Evolutionary conservation across 1,140 invertebrate species (phyloP).

Genomic region (Leguminivora glycinivorella): DNA sequence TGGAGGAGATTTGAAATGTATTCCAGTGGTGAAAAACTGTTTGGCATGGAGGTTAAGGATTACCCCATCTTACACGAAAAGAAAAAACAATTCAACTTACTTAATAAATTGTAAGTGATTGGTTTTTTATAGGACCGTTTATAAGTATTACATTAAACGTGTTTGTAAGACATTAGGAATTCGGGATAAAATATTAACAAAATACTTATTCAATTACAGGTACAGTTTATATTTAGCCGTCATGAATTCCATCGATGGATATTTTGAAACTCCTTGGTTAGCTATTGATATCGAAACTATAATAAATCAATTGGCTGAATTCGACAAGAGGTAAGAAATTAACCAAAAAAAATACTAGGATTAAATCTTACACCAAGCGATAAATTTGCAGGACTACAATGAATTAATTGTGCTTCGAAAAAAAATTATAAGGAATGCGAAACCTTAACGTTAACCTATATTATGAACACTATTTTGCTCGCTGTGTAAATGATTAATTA

Average conservation of each 20-base stretch:
- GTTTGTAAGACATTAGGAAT: no score
- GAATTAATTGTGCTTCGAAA: no score
- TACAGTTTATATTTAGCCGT: slow-evolving; percentile 88
- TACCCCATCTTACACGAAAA: slow-evolving; percentile 88
- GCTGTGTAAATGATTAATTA: no score
- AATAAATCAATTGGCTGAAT: slow-evolving; percentile 87
- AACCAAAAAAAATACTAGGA: background rate
- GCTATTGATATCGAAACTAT: slow-evolving; percentile 92
- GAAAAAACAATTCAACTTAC: slow-evolving; percentile 90
- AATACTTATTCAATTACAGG: slow-evolving; percentile 46
- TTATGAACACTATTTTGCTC: no score
- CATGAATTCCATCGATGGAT: slow-evolving; percentile 90
- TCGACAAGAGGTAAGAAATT: slow-evolving; percentile 85
- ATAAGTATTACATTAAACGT: no score
- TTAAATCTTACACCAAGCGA: no score
- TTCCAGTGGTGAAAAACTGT: slow-evolving; percentile 88
- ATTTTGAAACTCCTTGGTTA: slow-evolving; percentile 90
- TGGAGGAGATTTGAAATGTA: slow-evolving; percentile 89
- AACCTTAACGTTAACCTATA: no score
- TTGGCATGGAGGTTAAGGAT: slow-evolving; percentile 88
- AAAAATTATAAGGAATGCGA: no score
- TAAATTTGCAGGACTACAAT: no score
- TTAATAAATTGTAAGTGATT: slow-evolving; percentile 87
- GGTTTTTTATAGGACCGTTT: no score
- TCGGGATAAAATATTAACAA: no score